Evolutionary conservation across 2,797 vertebrate species (phyloP).

Genomic region (Borostomias antarcticus): DNA sequence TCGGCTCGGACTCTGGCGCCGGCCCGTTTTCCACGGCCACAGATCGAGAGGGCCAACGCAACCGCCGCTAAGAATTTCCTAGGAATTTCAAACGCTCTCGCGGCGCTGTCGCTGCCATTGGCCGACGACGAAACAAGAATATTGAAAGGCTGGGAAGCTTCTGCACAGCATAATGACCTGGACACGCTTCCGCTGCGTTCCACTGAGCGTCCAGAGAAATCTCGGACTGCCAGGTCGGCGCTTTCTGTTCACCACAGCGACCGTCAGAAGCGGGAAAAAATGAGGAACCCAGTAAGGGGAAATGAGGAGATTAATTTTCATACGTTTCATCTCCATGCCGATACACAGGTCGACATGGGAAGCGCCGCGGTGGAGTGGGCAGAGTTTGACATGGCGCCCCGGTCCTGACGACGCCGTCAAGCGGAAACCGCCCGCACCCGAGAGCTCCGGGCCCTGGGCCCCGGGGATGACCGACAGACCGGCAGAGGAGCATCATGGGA

Average conservation of each 20-base stretch:
- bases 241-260: neutral
- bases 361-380: conserved; percentile 23
- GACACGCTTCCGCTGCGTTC: conserved; percentile 23
- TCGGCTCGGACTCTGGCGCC: conserved; percentile 2
- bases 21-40: conserved; percentile 56
- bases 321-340: conserved; percentile 42
- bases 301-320: conserved; percentile 25
- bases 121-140: conserved; percentile 60
- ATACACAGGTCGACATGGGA: conserved; percentile 47
- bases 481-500: neutral
- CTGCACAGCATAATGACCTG: conserved; percentile 36
- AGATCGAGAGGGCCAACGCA: conserved; percentile 62
- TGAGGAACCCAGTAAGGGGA: conserved; percentile 23
- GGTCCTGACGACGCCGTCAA: conserved; percentile 39
- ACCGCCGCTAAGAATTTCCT: conserved; percentile 70
- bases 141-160: conserved; percentile 47
- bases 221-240: conserved; percentile 1
- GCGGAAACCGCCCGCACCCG: conserved; percentile 41
- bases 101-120: conserved; percentile 49
- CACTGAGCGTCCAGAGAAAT: conserved; percentile 17
- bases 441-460: conserved; percentile 16
- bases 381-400: conserved; percentile 50
- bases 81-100: conserved; percentile 71
- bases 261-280: too few relatives aligned
- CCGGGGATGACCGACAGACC: conserved; percentile 20